A percentile compares a stretch with the other conserved stretches of the same genome.
These are phyloP conservation scores for Sitta carolinensis DNA, from an alignment of 2,797 vertebrate genomes.

Conservation along the genomic window DNA sequence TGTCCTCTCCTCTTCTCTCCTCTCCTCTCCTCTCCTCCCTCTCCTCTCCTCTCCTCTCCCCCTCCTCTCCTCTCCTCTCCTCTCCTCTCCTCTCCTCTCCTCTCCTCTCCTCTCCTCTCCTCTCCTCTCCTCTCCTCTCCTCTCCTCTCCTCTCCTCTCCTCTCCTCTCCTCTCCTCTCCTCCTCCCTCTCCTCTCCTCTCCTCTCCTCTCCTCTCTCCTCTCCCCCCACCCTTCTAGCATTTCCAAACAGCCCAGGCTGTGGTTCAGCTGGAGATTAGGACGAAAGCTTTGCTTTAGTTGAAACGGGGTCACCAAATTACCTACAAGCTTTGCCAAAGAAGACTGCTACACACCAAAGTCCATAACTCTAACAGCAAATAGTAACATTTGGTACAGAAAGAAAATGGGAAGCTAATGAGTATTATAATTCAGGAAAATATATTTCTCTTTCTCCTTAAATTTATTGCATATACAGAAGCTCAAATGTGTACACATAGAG, in stretches of 20 bases:
- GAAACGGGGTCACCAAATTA: background rate
- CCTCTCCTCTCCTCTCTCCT: too few species aligned
- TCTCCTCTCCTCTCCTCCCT: background rate
- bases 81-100: background rate
- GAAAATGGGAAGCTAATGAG: background rate
- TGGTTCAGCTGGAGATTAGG: background rate
- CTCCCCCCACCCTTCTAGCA: background rate
- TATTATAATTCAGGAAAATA: background rate
- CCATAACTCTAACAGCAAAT: background rate
- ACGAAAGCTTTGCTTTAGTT: background rate
- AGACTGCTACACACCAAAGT: background rate
- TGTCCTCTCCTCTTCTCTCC: too few species aligned
- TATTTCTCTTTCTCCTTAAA: background rate
- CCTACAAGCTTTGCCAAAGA: background rate
- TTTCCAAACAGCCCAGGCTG: background rate
- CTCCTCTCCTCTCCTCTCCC: too few species aligned
- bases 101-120: background rate
- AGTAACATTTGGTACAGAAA: background rate
- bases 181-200: background rate
- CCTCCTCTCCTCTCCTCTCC: background rate
- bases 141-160: background rate
- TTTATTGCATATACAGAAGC: background rate
- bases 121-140: background rate
- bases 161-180: background rate
- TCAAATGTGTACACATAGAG: background rate